These are phyloP conservation scores for Cosmorhoe ocellata DNA, from an alignment of 2,888 invertebrate genomes.

Conservation along the genomic window DNA sequence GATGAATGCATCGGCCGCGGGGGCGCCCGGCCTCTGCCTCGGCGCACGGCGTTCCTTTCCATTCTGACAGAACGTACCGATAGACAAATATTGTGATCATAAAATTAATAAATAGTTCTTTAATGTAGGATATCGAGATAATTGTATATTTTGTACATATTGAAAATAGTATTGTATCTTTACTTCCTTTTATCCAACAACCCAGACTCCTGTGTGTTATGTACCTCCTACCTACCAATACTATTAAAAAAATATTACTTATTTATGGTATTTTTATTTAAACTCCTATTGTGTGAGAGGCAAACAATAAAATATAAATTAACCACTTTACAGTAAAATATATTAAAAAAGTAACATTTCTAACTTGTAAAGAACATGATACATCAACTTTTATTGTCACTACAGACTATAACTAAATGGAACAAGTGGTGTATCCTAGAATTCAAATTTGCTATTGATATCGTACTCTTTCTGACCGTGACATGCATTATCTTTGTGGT, in stretches of 20 bases:
- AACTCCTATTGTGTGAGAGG: neutral
- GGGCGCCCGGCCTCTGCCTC: slow-evolving; percentile 45
- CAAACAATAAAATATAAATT: neutral
- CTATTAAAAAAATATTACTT: slow-evolving; percentile 83
- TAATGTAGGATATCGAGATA: slow-evolving; percentile 75
- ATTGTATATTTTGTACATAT: slow-evolving; percentile 83
- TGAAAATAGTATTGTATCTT: slow-evolving; percentile 83
- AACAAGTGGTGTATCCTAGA: too few species aligned
- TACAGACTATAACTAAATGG: neutral
- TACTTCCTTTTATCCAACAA: slow-evolving; percentile 81
- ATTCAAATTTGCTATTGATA: too few species aligned
- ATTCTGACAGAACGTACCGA: slow-evolving; percentile 69
- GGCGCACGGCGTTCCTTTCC: slow-evolving; percentile 52
- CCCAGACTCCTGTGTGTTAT: slow-evolving; percentile 83
- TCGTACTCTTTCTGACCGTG: too few species aligned
- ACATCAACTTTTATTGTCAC: neutral
- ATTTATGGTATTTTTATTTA: slow-evolving; percentile 49
- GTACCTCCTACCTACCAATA: slow-evolving; percentile 84
- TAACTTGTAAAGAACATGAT: neutral
- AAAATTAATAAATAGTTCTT: slow-evolving; percentile 74
- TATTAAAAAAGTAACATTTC: slow-evolving; percentile 2
- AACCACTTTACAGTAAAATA: slow-evolving; percentile 5
- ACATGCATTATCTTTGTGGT: too few species aligned
- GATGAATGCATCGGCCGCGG: slow-evolving; percentile 67
- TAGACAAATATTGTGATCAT: slow-evolving; percentile 82